These are phyloP conservation scores for Syndactyla subalaris DNA, from an alignment of 2,797 vertebrate genomes.

Conservation along the genomic window DNA sequence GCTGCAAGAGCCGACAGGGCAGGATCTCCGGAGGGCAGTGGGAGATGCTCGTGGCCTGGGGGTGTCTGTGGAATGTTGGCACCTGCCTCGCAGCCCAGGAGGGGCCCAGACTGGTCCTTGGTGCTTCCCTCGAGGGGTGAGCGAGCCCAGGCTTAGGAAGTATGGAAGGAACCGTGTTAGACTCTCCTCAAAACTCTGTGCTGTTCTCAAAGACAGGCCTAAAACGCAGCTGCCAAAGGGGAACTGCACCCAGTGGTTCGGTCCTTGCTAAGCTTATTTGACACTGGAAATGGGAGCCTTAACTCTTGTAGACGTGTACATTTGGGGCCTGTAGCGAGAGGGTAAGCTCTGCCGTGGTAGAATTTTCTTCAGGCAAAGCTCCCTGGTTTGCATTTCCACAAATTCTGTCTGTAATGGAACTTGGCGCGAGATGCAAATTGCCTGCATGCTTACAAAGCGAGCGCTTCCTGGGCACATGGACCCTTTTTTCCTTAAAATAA, in stretches of 20 bases:
- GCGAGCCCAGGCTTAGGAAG: not conserved
- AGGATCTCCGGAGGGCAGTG: rapidly evolving
- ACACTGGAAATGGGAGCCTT: not conserved
- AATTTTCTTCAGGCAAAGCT: not conserved
- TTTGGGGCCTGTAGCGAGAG: not conserved
- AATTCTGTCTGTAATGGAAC: not conserved
- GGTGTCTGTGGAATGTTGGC: rapidly evolving
- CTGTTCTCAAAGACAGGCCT: not conserved
- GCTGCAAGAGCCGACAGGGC: rapidly evolving
- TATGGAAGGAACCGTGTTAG: not conserved
- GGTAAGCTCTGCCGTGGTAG: not conserved
- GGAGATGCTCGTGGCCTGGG: not conserved
- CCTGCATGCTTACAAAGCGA: not conserved
- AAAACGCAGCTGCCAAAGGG: not conserved
- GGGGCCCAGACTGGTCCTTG: not conserved
- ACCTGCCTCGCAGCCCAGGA: not conserved
- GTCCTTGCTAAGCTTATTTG: not conserved
- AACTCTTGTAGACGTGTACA: not conserved
- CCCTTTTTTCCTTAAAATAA: conserved; percentile 43
- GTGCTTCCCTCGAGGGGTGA: not conserved
- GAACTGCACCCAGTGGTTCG: not conserved
- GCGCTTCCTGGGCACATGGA: not conserved
- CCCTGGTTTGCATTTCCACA: not conserved
- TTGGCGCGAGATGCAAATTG: not conserved
- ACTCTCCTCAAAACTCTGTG: not conserved